Conservation (phyloP, 2,888 invertebrate species). For the Theretra japonica region DNA sequence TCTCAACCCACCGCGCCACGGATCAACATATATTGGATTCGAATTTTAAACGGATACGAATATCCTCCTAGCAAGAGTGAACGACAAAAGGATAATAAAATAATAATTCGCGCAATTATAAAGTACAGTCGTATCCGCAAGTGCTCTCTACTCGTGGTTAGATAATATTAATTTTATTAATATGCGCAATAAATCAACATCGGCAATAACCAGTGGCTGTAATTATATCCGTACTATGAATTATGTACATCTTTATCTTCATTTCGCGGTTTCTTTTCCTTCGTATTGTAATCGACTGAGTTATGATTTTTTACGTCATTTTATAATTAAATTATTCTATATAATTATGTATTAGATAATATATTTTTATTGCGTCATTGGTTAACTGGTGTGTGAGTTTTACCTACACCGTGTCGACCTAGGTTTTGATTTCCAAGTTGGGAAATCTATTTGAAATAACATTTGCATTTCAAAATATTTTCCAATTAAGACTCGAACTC, state of each 20-base stretch:
- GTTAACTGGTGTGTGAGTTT: too few relatives aligned
- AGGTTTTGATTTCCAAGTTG: background rate
- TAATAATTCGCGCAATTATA: constrained; percentile 13
- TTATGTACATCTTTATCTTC: constrained; percentile 29
- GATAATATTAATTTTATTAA: constrained; percentile 20
- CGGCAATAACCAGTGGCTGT: constrained; percentile 27
- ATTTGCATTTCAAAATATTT: background rate
- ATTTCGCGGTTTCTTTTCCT: constrained; percentile 39
- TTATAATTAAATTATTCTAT: background rate
- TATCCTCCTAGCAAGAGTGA: background rate
- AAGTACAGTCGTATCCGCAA: background rate
- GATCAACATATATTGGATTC: too few relatives aligned
- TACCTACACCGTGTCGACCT: background rate
- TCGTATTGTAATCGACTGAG: background rate
- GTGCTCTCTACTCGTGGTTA: constrained; percentile 2
- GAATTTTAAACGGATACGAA: too few relatives aligned
- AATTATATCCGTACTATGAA: constrained; percentile 23
- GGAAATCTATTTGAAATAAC: background rate
- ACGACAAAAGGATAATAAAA: background rate
- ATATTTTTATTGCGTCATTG: background rate
- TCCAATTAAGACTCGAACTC: too few relatives aligned
- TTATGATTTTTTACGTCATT: background rate
- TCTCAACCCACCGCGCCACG: too few relatives aligned
- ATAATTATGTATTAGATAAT: too few relatives aligned
- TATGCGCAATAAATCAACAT: constrained; percentile 17